Percentiles rank a stretch among this genome's conserved stretches.
Evolutionary conservation across 2,888 invertebrate species (phyloP).

Genomic region (Eudasyphora cyanicolor): DNA sequence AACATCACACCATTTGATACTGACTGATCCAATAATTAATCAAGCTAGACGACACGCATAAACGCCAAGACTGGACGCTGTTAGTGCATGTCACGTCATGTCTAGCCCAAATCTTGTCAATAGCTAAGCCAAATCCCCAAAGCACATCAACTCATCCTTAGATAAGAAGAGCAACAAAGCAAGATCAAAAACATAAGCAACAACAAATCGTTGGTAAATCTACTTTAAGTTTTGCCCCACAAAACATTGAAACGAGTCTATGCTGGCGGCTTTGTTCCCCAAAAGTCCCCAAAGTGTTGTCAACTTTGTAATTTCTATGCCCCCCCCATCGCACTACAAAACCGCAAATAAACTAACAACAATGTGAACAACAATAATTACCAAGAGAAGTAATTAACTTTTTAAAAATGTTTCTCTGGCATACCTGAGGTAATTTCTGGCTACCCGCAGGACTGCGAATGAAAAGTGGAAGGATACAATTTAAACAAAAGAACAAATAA

Average conservation of each 20-base stretch:
- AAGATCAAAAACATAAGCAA: no score
- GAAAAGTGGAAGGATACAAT: no score
- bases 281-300: background rate
- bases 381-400: background rate
- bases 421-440: no score
- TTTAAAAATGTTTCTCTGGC: background rate
- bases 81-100: background rate
- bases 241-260: background rate
- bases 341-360: background rate
- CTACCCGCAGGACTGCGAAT: no score
- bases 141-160: no score
- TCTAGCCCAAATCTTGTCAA: background rate
- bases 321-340: background rate
- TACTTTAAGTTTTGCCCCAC: background rate
- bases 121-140: no score
- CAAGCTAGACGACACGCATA: background rate
- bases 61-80: background rate
- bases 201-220: background rate
- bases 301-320: background rate
- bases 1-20: no score
- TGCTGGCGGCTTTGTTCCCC: background rate
- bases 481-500: no score
- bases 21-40: background rate
- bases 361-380: background rate
- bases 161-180: no score